phyloP scores from a whole-genome alignment of 1,140 invertebrate genomes.

The Oryzaephilus surinamensis region DNA sequence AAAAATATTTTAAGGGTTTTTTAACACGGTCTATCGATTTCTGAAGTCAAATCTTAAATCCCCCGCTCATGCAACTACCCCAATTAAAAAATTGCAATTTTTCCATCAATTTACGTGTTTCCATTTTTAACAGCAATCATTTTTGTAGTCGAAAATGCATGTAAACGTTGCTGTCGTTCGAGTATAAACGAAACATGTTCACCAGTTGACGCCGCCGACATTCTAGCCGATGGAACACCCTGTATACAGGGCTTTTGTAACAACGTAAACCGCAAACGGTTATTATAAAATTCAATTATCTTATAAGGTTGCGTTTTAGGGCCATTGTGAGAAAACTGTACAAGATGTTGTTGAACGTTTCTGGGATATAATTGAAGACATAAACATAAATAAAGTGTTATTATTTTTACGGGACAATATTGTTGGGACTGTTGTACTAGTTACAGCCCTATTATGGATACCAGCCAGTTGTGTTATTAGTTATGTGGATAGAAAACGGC shows the following conservation, averaged over 20 bases:
- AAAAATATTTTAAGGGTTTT: too few relatives aligned
- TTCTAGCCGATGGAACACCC: constrained; percentile 84
- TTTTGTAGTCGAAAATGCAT: constrained; percentile 65
- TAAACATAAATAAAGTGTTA: constrained; percentile 87
- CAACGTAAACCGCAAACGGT: constrained; percentile 61
- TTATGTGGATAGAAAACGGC: constrained; percentile 57
- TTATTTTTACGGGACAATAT: constrained; percentile 80
- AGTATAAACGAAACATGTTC: constrained; percentile 86
- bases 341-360: constrained; percentile 91
- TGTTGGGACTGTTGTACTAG: constrained; percentile 78
- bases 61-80: too few relatives aligned
- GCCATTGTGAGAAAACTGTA: constrained; percentile 87
- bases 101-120: constrained; percentile 5
- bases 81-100: too few relatives aligned
- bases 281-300: too few relatives aligned
- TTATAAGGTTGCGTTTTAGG: constrained; percentile 45
- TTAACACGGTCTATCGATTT: too few relatives aligned
- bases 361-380: constrained; percentile 95
- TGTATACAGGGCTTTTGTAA: constrained; percentile 95
- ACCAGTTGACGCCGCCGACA: constrained; percentile 75
- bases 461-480: constrained; percentile 74
- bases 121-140: too few relatives aligned
- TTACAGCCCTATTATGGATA: constrained; percentile 86
- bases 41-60: too few relatives aligned
- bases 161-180: constrained; percentile 81